Percentiles rank a stretch among this genome's conserved stretches.
Evolutionary conservation across 2,888 invertebrate species (phyloP).

Genomic region (Yponomeuta cagnagella): DNA sequence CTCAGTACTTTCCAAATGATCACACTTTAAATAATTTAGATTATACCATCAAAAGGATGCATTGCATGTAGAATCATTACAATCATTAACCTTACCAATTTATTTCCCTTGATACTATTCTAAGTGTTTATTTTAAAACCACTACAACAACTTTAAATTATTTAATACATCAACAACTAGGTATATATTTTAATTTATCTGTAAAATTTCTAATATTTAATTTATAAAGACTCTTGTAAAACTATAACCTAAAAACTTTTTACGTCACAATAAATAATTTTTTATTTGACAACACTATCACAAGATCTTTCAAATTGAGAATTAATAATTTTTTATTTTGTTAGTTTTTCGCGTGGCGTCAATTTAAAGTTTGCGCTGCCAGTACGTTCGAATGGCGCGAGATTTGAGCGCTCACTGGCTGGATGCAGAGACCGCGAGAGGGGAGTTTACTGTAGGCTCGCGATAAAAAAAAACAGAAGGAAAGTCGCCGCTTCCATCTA

Average conservation of each 20-base stretch:
- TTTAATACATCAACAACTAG: neutral
- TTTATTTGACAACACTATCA: neutral
- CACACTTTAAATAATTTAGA: no score
- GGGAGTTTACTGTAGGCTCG: neutral
- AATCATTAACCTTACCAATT: no score
- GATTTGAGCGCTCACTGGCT: conserved; percentile 24
- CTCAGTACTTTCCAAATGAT: no score
- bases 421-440: neutral
- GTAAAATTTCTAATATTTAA: neutral
- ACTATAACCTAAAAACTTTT: neutral
- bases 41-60: no score
- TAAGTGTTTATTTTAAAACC: neutral
- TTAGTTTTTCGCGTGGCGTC: neutral
- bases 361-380: conserved; percentile 18
- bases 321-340: neutral
- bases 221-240: neutral
- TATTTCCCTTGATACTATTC: no score
- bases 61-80: no score
- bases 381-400: conserved; percentile 15
- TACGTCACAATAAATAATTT: neutral
- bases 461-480: neutral
- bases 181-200: neutral
- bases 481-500: no score
- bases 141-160: neutral
- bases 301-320: neutral